These are phyloP conservation scores for Sitobion miscanthi DNA, from an alignment of 1,140 invertebrate species.

Conservation along the genomic window DNA sequence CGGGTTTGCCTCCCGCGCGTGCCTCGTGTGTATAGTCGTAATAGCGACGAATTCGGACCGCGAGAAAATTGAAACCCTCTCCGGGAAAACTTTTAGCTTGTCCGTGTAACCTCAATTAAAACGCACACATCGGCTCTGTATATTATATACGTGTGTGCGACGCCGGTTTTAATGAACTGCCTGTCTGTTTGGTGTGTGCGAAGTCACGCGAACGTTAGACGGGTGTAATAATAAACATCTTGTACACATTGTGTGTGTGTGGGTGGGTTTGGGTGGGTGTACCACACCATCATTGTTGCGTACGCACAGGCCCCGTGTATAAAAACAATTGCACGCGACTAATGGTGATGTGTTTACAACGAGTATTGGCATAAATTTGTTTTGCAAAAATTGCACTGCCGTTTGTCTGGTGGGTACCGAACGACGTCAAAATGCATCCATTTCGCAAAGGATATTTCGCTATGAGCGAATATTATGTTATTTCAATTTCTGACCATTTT, in stretches of 20 bases:
- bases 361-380: neutral
- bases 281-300: neutral
- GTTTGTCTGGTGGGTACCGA: neutral
- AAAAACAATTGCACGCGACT: neutral
- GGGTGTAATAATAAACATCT: neutral
- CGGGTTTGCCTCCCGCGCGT: no score
- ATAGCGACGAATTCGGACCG: neutral
- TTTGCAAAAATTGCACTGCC: neutral
- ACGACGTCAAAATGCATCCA: neutral
- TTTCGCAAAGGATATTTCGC: neutral
- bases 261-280: neutral
- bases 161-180: neutral
- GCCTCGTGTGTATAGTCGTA: neutral
- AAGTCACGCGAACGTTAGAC: neutral
- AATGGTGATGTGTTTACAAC: neutral
- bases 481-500: neutral
- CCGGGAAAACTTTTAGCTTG: neutral
- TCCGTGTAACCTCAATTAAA: conserved; percentile 14
- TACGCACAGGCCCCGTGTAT: neutral
- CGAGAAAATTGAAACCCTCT: neutral
- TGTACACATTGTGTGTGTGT: neutral
- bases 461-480: neutral
- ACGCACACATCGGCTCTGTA: neutral
- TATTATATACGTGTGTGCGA: no score
- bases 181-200: neutral